phyloP scores from a whole-genome alignment of 2,113 vertebrate species.

The Dicentrarchus labrax region DNA sequence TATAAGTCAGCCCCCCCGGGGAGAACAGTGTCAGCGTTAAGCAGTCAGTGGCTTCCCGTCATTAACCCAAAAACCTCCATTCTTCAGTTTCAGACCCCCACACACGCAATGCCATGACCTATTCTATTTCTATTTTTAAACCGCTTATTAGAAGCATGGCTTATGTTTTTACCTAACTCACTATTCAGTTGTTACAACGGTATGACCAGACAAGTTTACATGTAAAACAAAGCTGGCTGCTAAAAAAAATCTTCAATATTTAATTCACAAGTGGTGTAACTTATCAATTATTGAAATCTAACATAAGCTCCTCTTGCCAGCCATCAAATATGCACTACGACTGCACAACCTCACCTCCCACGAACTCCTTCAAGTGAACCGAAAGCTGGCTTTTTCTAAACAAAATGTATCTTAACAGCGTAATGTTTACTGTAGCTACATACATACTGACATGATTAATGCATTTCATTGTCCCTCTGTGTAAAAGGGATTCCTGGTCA shows the following conservation, averaged over 20 bases:
- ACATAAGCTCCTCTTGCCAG: not conserved
- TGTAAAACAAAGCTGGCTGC: not conserved
- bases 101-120: not conserved
- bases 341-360: not conserved
- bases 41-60: not conserved
- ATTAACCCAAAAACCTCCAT: constrained; percentile 22
- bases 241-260: not conserved
- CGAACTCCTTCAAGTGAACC: not conserved
- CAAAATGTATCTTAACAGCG: not conserved
- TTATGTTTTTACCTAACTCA: not conserved
- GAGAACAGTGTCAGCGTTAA: constrained; percentile 35
- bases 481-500: constrained; percentile 7
- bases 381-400: not conserved
- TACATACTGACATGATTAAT: constrained; percentile 6
- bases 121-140: not conserved
- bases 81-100: constrained; percentile 35
- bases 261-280: not conserved
- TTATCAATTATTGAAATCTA: constrained; percentile 5
- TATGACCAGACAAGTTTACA: not conserved
- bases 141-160: not conserved
- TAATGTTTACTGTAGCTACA: constrained; percentile 16
- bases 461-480: not conserved
- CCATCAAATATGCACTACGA: not conserved
- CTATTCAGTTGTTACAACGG: not conserved
- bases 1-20: not conserved